A percentile compares a stretch with the other conserved stretches of the same genome.
Evolutionary conservation across 2,888 invertebrate species (phyloP).

Genomic region (Synanthedon myopaeformis): DNA sequence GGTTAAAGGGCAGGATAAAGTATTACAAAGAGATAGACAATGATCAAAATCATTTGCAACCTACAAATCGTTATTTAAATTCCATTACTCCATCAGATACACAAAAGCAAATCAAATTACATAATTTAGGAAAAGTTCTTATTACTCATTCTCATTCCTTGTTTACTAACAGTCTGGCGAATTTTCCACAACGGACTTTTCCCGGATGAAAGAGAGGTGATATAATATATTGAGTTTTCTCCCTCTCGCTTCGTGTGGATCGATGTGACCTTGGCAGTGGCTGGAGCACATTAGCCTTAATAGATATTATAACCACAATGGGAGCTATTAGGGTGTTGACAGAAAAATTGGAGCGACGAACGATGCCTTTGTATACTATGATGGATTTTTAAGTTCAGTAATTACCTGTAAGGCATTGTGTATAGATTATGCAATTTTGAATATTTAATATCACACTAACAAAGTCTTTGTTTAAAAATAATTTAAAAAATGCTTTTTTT

Average conservation of each 20-base stretch:
- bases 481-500: no score
- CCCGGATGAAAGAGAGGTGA: conserved; percentile 16
- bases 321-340: neutral
- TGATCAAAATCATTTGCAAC: no score
- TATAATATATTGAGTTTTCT: conserved; percentile 15
- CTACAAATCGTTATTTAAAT: no score
- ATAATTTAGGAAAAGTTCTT: neutral
- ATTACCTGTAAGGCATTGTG: no score
- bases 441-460: no score
- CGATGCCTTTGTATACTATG: neutral
- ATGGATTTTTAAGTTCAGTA: neutral
- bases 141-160: conserved; percentile 10
- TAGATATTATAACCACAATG: conserved; percentile 3
- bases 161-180: conserved; percentile 35
- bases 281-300: conserved; percentile 15
- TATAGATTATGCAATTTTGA: no score
- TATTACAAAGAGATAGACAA: no score
- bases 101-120: neutral
- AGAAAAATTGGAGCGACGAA: neutral
- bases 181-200: conserved; percentile 9
- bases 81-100: no score
- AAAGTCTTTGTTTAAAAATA: no score
- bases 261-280: conserved; percentile 62
- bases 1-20: no score
- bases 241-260: conserved; percentile 27